Percentiles rank a stretch among this genome's conserved stretches.
phyloP scores from a whole-genome alignment of 2,888 invertebrate genomes.

The Troides helena region DNA sequence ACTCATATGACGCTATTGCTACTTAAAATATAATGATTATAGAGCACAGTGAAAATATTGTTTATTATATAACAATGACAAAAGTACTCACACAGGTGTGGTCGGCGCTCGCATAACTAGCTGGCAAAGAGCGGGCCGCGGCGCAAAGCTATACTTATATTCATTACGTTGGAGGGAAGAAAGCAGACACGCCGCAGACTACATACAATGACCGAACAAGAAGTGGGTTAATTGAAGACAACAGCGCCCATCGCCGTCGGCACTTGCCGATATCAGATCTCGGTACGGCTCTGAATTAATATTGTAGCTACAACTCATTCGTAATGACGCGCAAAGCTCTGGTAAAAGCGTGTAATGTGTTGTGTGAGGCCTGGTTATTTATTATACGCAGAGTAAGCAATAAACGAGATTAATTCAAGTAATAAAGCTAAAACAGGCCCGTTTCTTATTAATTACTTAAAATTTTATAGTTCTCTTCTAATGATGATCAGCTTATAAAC shows the following conservation, averaged over 20 bases:
- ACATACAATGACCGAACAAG: slow-evolving; percentile 63
- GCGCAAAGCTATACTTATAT: slow-evolving; percentile 63
- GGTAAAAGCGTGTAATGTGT: slow-evolving; percentile 15
- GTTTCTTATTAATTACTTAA: not conserved
- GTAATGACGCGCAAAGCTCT: slow-evolving; percentile 21
- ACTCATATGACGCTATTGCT: not conserved
- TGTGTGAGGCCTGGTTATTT: slow-evolving; percentile 2
- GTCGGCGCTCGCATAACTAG: slow-evolving; percentile 57
- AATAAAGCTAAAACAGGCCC: too few relatives aligned
- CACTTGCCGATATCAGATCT: slow-evolving; percentile 59
- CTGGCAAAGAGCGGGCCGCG: slow-evolving; percentile 55
- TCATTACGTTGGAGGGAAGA: slow-evolving; percentile 62
- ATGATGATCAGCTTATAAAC: too few relatives aligned
- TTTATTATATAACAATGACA: slow-evolving; percentile 23
- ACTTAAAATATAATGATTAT: not conserved
- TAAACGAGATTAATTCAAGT: too few relatives aligned
- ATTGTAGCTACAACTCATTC: slow-evolving; percentile 20
- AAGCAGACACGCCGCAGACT: slow-evolving; percentile 76
- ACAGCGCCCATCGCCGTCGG: slow-evolving; percentile 61
- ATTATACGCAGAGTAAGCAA: not conserved
- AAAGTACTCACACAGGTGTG: slow-evolving; percentile 39
- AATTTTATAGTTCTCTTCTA: not conserved
- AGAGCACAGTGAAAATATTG: not conserved
- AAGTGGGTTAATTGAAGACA: slow-evolving; percentile 78
- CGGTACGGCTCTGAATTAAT: slow-evolving; percentile 49